Percentiles rank a stretch among this genome's conserved stretches.
These are phyloP conservation scores for Dendrocincla tyrannina DNA, from an alignment of 2,797 vertebrate species.

Conservation along the genomic window DNA sequence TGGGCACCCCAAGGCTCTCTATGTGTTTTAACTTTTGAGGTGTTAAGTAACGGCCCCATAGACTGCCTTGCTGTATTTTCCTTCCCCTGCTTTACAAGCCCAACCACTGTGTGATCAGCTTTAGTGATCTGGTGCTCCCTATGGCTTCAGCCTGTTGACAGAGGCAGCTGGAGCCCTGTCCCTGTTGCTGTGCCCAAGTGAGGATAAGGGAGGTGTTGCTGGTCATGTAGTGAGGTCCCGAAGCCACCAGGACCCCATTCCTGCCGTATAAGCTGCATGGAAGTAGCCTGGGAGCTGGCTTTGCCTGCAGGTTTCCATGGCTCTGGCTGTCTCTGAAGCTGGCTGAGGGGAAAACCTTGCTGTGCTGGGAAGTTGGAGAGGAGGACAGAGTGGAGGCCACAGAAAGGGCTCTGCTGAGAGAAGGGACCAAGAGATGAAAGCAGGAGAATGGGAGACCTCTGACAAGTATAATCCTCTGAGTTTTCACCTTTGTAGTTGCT, in stretches of 20 bases:
- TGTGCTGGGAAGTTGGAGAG: not conserved
- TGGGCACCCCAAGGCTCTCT: not conserved
- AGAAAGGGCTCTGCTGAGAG: not conserved
- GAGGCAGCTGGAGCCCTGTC: not conserved
- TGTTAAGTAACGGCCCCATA: not conserved
- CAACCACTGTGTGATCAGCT: not conserved
- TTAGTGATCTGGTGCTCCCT: accelerated
- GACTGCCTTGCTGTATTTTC: accelerated
- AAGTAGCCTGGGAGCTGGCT: not conserved
- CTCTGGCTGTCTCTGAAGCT: not conserved
- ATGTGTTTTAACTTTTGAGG: not conserved
- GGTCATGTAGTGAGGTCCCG: accelerated
- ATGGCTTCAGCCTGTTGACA: not conserved
- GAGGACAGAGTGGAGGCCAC: not conserved
- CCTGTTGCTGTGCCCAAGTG: not conserved
- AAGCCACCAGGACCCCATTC: not conserved
- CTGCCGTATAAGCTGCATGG: not conserved
- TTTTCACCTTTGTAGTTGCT: not conserved
- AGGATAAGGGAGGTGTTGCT: not conserved
- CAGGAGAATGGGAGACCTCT: not conserved
- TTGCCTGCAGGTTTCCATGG: accelerated
- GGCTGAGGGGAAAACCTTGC: not conserved
- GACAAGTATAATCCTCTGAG: not conserved
- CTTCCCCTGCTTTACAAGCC: slow-evolving; percentile 15
- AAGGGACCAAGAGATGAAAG: not conserved